These are phyloP conservation scores for Leptobrachium leishanense DNA, from an alignment of 2,113 vertebrate species.

Conservation along the genomic window DNA sequence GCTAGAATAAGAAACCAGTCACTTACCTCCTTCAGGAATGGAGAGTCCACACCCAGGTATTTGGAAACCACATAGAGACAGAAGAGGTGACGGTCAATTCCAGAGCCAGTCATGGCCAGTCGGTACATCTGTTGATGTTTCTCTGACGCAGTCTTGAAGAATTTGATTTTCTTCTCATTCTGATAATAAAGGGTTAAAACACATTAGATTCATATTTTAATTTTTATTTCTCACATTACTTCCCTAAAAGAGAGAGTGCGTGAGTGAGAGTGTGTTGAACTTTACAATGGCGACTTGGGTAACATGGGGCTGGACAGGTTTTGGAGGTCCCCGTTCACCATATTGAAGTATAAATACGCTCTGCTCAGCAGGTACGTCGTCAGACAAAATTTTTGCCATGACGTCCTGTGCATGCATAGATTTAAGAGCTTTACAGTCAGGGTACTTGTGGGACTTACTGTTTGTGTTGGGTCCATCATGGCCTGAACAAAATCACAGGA, in stretches of 20 bases:
- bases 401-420: no score
- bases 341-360: no score
- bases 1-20: no score
- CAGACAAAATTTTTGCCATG: no score
- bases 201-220: not conserved
- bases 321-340: no score
- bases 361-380: no score
- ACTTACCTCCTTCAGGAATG: slow-evolving; percentile 90
- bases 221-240: not conserved
- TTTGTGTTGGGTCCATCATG: slow-evolving; percentile 77
- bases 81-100: slow-evolving; percentile 96
- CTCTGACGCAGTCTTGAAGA: slow-evolving; percentile 74
- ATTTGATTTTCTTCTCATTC: slow-evolving; percentile 69
- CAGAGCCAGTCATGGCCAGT: slow-evolving; percentile 86
- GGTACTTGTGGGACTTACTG: slow-evolving; percentile 63
- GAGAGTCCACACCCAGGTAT: slow-evolving; percentile 89
- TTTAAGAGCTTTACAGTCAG: no score
- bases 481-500: slow-evolving; percentile 80
- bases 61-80: slow-evolving; percentile 97
- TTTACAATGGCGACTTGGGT: no score
- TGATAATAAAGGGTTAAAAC: not conserved
- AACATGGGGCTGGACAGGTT: no score
- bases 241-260: no score
- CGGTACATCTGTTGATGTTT: slow-evolving; percentile 89
- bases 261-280: no score